Percentiles rank a stretch among this genome's conserved stretches.
Evolutionary conservation across 2,888 invertebrate species (phyloP).

Genomic region (Loripinus fragilis): DNA sequence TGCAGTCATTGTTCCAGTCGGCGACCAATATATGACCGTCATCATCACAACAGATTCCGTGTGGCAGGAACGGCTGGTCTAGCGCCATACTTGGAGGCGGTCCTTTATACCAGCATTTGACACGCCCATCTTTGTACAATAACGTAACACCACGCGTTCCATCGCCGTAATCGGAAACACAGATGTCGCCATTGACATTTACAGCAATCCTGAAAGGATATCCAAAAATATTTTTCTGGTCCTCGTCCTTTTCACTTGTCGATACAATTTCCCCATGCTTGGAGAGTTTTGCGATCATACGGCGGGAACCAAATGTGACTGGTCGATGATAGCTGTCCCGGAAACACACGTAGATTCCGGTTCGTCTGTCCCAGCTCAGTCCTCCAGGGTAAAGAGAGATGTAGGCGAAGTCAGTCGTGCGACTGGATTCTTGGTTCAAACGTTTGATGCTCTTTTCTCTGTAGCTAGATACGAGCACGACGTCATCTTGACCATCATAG

Average conservation of each 20-base stretch:
- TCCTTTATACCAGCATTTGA: slow-evolving; percentile 53
- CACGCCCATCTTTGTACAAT: slow-evolving; percentile 47
- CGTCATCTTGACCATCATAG: slow-evolving; percentile 46
- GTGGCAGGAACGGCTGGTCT: slow-evolving; percentile 64
- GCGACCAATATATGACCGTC: slow-evolving; percentile 61
- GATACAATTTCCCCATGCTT: slow-evolving; percentile 58
- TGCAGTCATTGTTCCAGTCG: slow-evolving; percentile 66
- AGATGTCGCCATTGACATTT: slow-evolving; percentile 56
- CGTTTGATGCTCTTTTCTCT: slow-evolving; percentile 61
- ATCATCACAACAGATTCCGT: slow-evolving; percentile 59
- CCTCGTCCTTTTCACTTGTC: slow-evolving; percentile 56
- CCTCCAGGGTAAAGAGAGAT: slow-evolving; percentile 59
- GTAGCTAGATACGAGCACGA: slow-evolving; percentile 58
- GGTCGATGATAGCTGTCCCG: slow-evolving; percentile 56
- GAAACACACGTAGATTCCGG: slow-evolving; percentile 60
- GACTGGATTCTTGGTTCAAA: slow-evolving; percentile 53
- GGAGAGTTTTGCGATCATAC: slow-evolving; percentile 60
- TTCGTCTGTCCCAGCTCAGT: slow-evolving; percentile 45
- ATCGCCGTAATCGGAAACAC: slow-evolving; percentile 60
- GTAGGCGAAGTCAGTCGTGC: slow-evolving; percentile 59
- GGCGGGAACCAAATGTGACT: slow-evolving; percentile 46
- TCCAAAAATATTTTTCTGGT: slow-evolving; percentile 57
- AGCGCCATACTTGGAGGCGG: slow-evolving; percentile 32
- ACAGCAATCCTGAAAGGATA: slow-evolving; percentile 61
- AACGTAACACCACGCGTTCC: slow-evolving; percentile 58